Base-by-base conservation (phyloP, 1,140 invertebrate species). In the Bursaphelenchus mucronatus region DNA sequence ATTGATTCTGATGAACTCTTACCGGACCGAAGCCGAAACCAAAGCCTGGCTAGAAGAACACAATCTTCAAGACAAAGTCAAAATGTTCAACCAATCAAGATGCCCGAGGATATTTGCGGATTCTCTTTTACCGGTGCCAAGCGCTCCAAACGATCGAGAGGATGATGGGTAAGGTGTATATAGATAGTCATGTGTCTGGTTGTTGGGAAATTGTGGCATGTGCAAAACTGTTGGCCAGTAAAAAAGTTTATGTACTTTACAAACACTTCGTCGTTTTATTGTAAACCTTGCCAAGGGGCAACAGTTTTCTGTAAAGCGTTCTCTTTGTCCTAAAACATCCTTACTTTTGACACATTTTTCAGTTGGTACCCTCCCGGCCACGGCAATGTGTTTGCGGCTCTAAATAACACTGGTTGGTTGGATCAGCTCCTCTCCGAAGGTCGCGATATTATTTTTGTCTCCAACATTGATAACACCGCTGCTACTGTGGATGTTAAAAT, bases 301-400 rank as follows among this genome's bases (percentile, higher is more conserved):
- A 52, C 30, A 9, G 9, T 10, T 9, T 10, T 58, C 10, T 50
- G 52, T 11, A 58, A 58, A 46, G 10, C 52, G 9, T n/a, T 58
- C 9, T 58, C 39, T 54, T 11, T 11, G 61, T 64, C 11, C 9
- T 62, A 11, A 61, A 62, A 17, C 10, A 11, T 59, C 21, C 40
- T n/a, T 21, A n/a, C n/a, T n/a, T 64, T 21, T 30, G 15, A n/a
- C 13, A n/a, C n/a, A n/a, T n/a, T 3, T 44, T 67, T 30, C 74
- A 90, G 88, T 1, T 98, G 94, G 94, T 98, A 97, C 84, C 95
- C 95, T 47, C 94, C 94, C 59, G 90, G 96, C 70, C 96, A 99
- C 85, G 96, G 95, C 71, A 95, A 99, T 85, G 94, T 98, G 80
- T 99, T 98, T 83, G 87, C 90, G 70, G 91, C 92, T 55, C 92